phyloP scores from a whole-genome alignment of 1,140 invertebrate genomes.

The Drosophila elegans region DNA sequence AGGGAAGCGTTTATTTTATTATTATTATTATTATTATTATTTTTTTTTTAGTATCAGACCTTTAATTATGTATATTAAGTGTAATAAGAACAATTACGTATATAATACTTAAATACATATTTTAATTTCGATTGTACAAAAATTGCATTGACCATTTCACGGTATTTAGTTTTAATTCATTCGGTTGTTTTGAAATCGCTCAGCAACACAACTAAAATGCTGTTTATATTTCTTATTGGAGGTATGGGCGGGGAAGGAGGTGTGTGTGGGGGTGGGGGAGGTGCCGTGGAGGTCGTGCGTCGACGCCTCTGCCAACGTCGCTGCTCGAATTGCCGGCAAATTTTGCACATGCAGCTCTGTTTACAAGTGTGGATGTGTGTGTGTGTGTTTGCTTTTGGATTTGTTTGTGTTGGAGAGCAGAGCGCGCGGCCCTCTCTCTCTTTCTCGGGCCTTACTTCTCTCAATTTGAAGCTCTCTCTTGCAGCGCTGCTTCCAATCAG shows the following conservation, averaged over 20 bases:
- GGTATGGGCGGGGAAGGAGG: neutral
- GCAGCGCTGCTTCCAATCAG: conserved; percentile 31
- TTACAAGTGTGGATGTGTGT: conserved; percentile 1
- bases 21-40: too few relatives aligned
- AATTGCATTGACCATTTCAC: neutral
- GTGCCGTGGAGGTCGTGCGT: conserved; percentile 17
- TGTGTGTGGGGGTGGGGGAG: neutral
- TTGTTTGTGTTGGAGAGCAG: conserved; percentile 45
- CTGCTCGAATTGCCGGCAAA: conserved; percentile 54
- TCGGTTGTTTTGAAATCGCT: neutral
- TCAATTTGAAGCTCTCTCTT: conserved; percentile 1
- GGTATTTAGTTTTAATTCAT: neutral
- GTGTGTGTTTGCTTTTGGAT: conserved; percentile 9
- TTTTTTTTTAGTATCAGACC: too few relatives aligned
- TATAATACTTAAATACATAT: neutral
- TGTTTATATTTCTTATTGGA: conserved; percentile 1
- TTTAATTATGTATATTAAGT: too few relatives aligned
- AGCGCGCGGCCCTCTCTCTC: conserved; percentile 5
- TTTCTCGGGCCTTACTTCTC: conserved; percentile 10
- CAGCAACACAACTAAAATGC: neutral
- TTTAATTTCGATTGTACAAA: neutral
- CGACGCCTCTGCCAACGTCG: conserved; percentile 10
- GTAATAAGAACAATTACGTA: too few relatives aligned
- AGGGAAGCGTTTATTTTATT: too few relatives aligned
- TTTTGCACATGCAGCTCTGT: conserved; percentile 52